phyloP scores from a whole-genome alignment of 2,888 invertebrate genomes.

The Synergus gifuensis region DNA sequence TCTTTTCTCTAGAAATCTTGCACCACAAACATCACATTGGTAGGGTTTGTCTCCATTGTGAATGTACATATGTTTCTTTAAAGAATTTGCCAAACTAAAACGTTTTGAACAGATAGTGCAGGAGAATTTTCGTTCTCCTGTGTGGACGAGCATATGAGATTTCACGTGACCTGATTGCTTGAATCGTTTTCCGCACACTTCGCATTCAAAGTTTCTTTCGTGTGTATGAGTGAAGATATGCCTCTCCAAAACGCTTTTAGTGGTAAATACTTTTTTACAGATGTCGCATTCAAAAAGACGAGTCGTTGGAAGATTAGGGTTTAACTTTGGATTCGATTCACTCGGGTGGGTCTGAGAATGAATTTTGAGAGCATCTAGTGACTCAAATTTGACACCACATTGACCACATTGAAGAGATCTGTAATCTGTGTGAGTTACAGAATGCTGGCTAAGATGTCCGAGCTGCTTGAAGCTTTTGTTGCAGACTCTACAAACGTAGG shows the following conservation, averaged over 20 bases:
- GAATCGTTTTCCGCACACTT: slow-evolving; percentile 78
- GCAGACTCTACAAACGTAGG: slow-evolving; percentile 67
- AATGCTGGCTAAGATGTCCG: slow-evolving; percentile 70
- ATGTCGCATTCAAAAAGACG: slow-evolving; percentile 76
- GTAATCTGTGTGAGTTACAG: slow-evolving; percentile 67
- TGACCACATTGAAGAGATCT: slow-evolving; percentile 65
- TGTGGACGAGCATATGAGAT: slow-evolving; percentile 78
- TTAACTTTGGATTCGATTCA: slow-evolving; percentile 47
- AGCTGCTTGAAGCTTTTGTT: slow-evolving; percentile 70
- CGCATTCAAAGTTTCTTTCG: slow-evolving; percentile 76
- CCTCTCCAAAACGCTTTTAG: slow-evolving; percentile 79
- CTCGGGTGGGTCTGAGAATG: slow-evolving; percentile 62
- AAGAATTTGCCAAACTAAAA: slow-evolving; percentile 77
- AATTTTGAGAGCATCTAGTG: slow-evolving; percentile 61
- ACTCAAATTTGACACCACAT: slow-evolving; percentile 64
- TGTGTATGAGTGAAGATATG: slow-evolving; percentile 79
- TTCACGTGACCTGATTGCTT: slow-evolving; percentile 78
- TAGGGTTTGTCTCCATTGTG: slow-evolving; percentile 74
- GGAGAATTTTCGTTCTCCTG: slow-evolving; percentile 79
- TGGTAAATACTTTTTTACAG: slow-evolving; percentile 79
- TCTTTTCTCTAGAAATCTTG: slow-evolving; percentile 68
- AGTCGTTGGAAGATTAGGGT: slow-evolving; percentile 51
- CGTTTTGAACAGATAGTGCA: slow-evolving; percentile 79
- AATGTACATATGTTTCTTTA: slow-evolving; percentile 78
- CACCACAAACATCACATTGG: slow-evolving; percentile 70